phyloP scores from a whole-genome alignment of 2,113 vertebrate species.

The Elephas maximus region DNA sequence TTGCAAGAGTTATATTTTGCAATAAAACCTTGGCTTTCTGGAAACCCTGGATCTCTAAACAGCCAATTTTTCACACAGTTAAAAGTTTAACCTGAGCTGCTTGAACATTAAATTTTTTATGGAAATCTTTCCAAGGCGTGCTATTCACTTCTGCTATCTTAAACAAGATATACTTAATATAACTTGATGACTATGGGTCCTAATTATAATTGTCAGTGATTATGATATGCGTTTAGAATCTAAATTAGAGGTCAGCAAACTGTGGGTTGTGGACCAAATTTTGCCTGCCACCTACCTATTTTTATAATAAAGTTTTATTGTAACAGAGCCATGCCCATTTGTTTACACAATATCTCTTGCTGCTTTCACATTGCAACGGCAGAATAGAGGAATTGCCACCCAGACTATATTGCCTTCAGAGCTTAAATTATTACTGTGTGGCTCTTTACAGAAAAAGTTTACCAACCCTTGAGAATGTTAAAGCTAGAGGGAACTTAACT shows the following conservation, averaged over 20 bases:
- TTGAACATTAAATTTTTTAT: conserved; percentile 39
- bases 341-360: not conserved
- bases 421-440: conserved; percentile 27
- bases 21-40: conserved; percentile 1
- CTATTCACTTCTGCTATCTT: not conserved
- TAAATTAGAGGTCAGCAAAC: not conserved
- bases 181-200: not conserved
- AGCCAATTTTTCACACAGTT: not conserved
- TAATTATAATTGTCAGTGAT: conserved; percentile 3
- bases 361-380: not conserved
- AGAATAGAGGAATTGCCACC: not conserved
- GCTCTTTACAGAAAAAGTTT: not conserved
- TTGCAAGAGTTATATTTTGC: not conserved
- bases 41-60: not conserved
- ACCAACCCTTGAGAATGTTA: not conserved
- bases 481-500: not conserved
- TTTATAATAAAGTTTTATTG: not conserved
- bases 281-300: not conserved
- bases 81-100: not conserved
- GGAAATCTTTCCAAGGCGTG: not conserved
- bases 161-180: conserved; percentile 1
- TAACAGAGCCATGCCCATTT: not conserved
- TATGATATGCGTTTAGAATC: conserved; percentile 20
- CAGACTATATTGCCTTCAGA: not conserved
- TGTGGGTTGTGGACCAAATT: not conserved